Evolutionary conservation across 2,888 invertebrate genomes (phyloP), one percentile per base, ranked within the genome.

Genomic region (Parthenolecanium corni): DNA sequence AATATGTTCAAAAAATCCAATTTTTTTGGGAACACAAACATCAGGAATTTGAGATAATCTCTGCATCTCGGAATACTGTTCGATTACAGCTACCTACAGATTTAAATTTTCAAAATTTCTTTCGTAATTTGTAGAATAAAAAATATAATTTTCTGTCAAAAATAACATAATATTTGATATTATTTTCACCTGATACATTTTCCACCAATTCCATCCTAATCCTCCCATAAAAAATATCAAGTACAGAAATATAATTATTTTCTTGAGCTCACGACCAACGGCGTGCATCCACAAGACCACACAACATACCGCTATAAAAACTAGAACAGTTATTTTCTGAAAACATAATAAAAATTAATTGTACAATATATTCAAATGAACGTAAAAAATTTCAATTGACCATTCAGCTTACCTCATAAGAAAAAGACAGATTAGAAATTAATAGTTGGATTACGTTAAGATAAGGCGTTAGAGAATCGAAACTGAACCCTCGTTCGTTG

Each of bases 211-310:
- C 21, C 31, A 24, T 4, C 47, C 51, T n/a, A 58, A 49, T 14
- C 58, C 58, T 11, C 58, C 38, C 36, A 58, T 16, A 11, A 58
- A 58, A 38, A 47, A 58, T 0, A 58, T 31, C 23, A 58, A 49
- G 36, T 58, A 58, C 40, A 58, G 49, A 23, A 58, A 58, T 1
- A 58, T 25, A 47, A 49, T 49, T 11, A 58, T 58, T 38, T 21
- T 58, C 21, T 51, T 58, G 46, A 49, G n/a, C 21, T 47, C 47
- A 20, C 47, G 31, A 0, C 58, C 58, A 38, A 58, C 49, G 5
- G 58, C 58, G n/a, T 49, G 49, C 58, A 58, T 58, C 58, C 58
- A 58, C 16, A 58, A 18, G 16, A 36, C 38, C 1, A 58, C 58
- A 18, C 18, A 9, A 38, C 25, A 25, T 2, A 49, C 36, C n/a